Percentiles rank a stretch among this genome's conserved stretches.
Conservation (phyloP, 2,113 vertebrate species). For the Caracal caracal region DNA sequence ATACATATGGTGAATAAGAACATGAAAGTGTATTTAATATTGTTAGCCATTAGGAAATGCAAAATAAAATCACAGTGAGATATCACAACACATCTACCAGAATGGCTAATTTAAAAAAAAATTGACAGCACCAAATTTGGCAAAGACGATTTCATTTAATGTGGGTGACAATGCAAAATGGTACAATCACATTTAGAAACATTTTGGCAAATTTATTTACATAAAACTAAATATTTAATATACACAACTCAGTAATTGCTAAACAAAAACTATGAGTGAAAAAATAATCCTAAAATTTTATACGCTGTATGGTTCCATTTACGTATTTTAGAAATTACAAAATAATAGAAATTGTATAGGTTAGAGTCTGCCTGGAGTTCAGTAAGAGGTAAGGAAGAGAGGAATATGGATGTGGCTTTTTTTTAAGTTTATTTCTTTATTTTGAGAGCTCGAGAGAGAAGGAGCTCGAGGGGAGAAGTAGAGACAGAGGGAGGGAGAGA, state of each 20-base stretch:
- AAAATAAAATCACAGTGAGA: background rate
- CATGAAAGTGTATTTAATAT: background rate
- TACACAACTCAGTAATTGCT: background rate
- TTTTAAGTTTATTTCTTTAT: no score
- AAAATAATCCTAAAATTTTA: background rate
- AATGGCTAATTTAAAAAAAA: background rate
- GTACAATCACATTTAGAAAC: background rate
- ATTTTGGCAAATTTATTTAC: background rate
- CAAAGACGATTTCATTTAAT: background rate
- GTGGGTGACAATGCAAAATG: background rate
- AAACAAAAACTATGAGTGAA: background rate
- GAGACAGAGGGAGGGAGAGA: no score
- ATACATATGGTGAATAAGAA: background rate
- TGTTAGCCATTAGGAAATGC: background rate
- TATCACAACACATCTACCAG: background rate
- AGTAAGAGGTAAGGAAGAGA: no score
- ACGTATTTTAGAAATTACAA: background rate
- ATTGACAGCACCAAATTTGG: background rate
- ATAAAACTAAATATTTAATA: background rate
- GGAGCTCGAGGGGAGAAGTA: no score
- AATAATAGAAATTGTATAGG: background rate
- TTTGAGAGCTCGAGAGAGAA: no score
- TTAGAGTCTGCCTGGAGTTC: background rate
- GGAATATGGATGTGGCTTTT: background rate
- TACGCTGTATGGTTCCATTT: background rate